Percentiles rank a stretch among this genome's conserved stretches.
These are phyloP conservation scores for Oostethus manadensis DNA, from an alignment of 2,113 vertebrate genomes.

Conservation along the genomic window DNA sequence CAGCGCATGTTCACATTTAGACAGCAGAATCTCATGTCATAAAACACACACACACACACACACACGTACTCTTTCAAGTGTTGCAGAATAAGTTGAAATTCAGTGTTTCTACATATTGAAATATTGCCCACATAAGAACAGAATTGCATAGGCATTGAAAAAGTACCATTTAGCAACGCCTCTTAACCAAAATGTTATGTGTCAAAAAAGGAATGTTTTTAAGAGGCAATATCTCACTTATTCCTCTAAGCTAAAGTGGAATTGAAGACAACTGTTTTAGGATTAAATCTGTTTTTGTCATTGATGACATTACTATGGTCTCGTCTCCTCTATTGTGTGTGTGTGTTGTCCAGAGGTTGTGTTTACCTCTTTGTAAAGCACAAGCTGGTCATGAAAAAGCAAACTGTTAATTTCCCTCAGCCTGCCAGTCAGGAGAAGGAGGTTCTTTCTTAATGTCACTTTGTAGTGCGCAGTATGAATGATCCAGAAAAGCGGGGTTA, in stretches of 20 bases:
- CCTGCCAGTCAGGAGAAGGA: neutral
- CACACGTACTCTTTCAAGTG: constrained; percentile 1
- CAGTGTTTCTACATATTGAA: constrained; percentile 21
- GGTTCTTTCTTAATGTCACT: constrained; percentile 38
- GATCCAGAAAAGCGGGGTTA: neutral
- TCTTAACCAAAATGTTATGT: neutral
- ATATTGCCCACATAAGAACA: neutral
- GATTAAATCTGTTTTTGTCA: neutral
- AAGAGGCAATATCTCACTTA: neutral
- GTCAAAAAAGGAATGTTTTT: constrained; percentile 25
- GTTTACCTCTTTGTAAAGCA: neutral
- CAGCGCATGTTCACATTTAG: constrained; percentile 12
- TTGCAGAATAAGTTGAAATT: constrained; percentile 1
- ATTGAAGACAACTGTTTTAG: too few relatives aligned
- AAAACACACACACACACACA: neutral
- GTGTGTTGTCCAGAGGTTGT: neutral
- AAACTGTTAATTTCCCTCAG: constrained; percentile 28
- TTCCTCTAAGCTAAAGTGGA: neutral
- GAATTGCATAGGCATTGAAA: constrained; percentile 27
- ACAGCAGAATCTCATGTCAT: neutral
- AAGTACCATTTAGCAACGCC: neutral
- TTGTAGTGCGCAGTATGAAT: neutral
- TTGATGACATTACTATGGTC: neutral
- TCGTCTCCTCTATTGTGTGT: neutral
- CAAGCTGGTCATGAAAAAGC: constrained; percentile 1